Base-by-base conservation (phyloP, 1,140 invertebrate genomes). In the Homalodisca vitripennis region DNA sequence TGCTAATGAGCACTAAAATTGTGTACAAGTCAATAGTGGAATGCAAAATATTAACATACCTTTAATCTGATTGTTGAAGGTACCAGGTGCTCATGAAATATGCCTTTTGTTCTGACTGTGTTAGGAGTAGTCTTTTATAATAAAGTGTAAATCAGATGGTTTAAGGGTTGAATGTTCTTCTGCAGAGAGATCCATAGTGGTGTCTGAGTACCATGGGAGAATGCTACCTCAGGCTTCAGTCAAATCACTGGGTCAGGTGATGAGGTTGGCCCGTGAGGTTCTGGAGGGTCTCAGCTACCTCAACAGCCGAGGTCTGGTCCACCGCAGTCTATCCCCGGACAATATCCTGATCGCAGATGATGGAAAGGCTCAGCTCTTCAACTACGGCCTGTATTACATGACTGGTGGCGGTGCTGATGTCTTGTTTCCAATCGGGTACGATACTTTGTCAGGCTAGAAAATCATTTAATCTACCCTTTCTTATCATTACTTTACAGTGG, bases 331-430 rank as follows among this genome's bases (percentile, higher is more conserved):
- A 24, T 88, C 87, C 71, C 87, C 90, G 67, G 89, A 93, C 71
- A 95, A 95, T 81, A 91, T 98, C 73, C 81, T 96, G 12, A 78
- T 97, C 17, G 88, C 92, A 77, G 82, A 81, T 46, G 80, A 86
- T 74, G 85, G 86, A 34, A 83, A 87, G 76, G 87, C 94, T 0
- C 95, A 97, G 78, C 77, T 98, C 30, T 94, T 93, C 74, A 95
- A 97, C 80, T 98, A 93, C 85, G 97, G 95, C 12, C 79, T 97
- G 64, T 95, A 92, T 82, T 89, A 93, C 77, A 96, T 98, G 89
- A 97, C 95, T 24, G 88, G 90, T 75, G 82, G 82, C 77, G 94
- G 93, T 55, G 86, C 85, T 73, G 87, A 91, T 79, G 93, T 98
- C 6, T 87, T 91, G 14, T 98, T 98, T 86, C 95, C 95, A 63